These are phyloP conservation scores for Zaprionus bogoriensis DNA, from an alignment of 2,888 invertebrate species.

Conservation along the genomic window DNA sequence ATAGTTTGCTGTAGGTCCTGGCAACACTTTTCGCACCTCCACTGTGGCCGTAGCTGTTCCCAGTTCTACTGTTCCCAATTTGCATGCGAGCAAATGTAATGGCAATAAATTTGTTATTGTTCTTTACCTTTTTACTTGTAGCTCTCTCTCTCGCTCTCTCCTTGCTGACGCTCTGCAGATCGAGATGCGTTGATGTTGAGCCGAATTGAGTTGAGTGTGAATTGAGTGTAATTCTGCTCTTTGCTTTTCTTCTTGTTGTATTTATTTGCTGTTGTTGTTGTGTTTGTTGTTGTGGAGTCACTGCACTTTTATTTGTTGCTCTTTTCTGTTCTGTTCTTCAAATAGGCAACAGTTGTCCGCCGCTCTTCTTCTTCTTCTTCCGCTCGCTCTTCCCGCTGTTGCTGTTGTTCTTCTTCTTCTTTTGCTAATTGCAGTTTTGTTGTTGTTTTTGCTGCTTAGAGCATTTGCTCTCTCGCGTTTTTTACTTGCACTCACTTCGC, in stretches of 20 bases:
- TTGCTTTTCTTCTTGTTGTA: not conserved
- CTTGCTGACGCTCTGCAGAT: not conserved
- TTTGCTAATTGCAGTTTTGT: conserved; percentile 28
- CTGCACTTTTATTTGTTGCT: conserved; percentile 56
- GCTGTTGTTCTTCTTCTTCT: conserved; percentile 12
- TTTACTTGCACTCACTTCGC: conserved; percentile 12
- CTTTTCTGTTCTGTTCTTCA: conserved; percentile 16
- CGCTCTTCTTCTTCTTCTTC: conserved; percentile 15
- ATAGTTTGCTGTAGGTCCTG: too few relatives aligned
- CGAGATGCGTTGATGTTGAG: too few relatives aligned
- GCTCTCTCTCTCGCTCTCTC: not conserved
- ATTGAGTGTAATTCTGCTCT: conserved; percentile 8
- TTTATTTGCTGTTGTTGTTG: not conserved
- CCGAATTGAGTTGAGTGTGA: too few relatives aligned
- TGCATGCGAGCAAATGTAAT: conserved; percentile 7
- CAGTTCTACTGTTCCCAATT: conserved; percentile 15
- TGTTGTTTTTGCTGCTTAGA: conserved; percentile 24
- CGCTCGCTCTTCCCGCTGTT: conserved; percentile 5
- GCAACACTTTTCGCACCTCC: not conserved
- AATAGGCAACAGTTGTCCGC: conserved; percentile 19
- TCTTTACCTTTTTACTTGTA: conserved; percentile 21
- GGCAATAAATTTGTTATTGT: conserved; percentile 32
- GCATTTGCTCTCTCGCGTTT: conserved; percentile 23
- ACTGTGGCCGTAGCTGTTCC: not conserved
- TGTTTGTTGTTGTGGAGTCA: conserved; percentile 42